Evolutionary conservation across 1,140 invertebrate species (phyloP).

Genomic region (Caerostris darwini): DNA sequence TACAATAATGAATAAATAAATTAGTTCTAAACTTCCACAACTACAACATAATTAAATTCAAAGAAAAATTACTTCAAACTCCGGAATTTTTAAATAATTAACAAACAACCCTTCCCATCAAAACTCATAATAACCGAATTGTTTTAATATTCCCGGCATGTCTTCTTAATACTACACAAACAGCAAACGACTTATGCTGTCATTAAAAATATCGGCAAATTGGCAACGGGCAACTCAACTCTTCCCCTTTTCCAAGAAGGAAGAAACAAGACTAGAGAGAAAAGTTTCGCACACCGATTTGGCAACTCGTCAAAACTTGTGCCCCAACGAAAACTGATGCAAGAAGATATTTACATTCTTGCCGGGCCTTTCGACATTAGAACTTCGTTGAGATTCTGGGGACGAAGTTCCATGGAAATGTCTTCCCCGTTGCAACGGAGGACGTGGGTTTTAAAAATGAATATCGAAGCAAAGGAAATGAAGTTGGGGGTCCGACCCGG

Average conservation of each 20-base stretch:
- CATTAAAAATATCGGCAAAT: constrained; percentile 53
- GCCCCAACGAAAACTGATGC: neutral
- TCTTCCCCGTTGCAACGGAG: neutral
- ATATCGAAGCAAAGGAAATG: constrained; percentile 77
- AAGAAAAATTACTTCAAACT: neutral
- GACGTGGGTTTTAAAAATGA: constrained; percentile 76
- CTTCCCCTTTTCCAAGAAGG: neutral
- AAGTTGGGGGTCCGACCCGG: constrained; percentile 48
- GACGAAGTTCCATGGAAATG: constrained; percentile 32
- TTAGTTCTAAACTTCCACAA: no score
- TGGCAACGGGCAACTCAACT: neutral
- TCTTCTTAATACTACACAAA: neutral
- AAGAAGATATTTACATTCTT: constrained; percentile 77
- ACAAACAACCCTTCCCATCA: neutral
- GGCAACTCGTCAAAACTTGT: constrained; percentile 67
- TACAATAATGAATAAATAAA: no score
- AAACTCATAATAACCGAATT: constrained; percentile 32
- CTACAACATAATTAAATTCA: no score
- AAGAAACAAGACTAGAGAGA: neutral
- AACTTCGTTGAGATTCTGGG: constrained; percentile 74
- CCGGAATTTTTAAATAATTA: neutral
- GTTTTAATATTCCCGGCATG: neutral
- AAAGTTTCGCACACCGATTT: constrained; percentile 37
- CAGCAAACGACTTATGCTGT: neutral
- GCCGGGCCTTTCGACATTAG: constrained; percentile 37